phyloP scores from a whole-genome alignment of 1,140 invertebrate species.

The Pantala flavescens region DNA sequence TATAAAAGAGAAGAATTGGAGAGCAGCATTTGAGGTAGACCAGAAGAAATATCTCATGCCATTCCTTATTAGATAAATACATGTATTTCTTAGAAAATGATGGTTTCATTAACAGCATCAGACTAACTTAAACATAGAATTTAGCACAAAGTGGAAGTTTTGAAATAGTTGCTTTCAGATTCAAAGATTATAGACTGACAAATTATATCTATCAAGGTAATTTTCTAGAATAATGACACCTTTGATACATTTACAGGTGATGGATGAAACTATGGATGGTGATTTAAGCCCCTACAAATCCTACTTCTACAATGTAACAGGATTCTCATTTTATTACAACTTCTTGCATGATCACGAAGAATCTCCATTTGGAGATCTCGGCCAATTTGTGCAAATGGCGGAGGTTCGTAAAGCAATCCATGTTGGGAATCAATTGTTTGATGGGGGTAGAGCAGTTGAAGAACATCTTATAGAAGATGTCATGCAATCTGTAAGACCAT shows the following conservation, averaged over 20 bases:
- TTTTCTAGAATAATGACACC: too few relatives aligned
- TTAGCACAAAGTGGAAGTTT: too few relatives aligned
- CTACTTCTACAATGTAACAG: slow-evolving; percentile 66
- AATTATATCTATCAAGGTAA: too few relatives aligned
- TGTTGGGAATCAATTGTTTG: slow-evolving; percentile 64
- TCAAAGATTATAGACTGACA: too few relatives aligned
- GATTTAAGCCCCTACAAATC: slow-evolving; percentile 51
- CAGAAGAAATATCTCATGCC: too few relatives aligned
- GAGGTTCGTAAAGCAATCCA: slow-evolving; percentile 61
- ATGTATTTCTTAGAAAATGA: too few relatives aligned
- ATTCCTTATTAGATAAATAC: too few relatives aligned
- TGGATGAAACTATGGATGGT: slow-evolving; percentile 61
- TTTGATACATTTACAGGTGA: background rate
- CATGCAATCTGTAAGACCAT: slow-evolving; percentile 68
- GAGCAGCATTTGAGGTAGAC: slow-evolving; percentile 51
- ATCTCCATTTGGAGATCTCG: slow-evolving; percentile 26
- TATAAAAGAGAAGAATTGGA: slow-evolving; percentile 40
- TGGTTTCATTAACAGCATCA: too few relatives aligned
- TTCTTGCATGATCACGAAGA: slow-evolving; percentile 41
- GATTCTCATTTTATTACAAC: slow-evolving; percentile 69
- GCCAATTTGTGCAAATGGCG: slow-evolving; percentile 46
- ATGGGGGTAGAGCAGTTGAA: slow-evolving; percentile 34
- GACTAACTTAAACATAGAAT: too few relatives aligned
- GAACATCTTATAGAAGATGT: slow-evolving; percentile 56
- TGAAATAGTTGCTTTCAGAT: too few relatives aligned